phyloP scores from a whole-genome alignment of 2,113 vertebrate genomes.

The Sapayoa aenigma region DNA sequence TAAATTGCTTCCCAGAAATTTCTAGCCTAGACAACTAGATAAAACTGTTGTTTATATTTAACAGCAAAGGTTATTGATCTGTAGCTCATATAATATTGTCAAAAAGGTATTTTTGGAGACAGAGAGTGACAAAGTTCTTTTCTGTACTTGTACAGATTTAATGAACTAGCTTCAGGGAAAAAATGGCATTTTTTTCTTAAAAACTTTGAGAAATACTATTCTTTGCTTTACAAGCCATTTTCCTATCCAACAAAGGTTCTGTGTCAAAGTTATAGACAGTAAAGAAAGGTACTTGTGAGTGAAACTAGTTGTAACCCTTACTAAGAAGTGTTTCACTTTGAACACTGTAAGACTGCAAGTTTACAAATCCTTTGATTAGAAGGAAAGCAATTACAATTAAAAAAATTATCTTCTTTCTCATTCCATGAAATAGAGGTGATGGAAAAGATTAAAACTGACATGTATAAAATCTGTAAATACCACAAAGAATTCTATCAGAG shows the following conservation, averaged over 20 bases:
- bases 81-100: neutral
- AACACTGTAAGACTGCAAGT: neutral
- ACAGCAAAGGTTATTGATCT: neutral
- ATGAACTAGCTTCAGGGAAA: neutral
- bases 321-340: neutral
- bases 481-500: constrained; percentile 1
- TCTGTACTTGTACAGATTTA: neutral
- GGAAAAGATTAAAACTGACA: constrained; percentile 56
- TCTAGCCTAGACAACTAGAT: neutral
- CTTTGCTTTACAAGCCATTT: neutral
- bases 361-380: constrained; percentile 29
- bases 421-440: constrained; percentile 22
- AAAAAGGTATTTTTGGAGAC: neutral
- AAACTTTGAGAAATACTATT: neutral
- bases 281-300: neutral
- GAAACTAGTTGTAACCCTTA: neutral
- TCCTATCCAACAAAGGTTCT: neutral
- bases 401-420: neutral
- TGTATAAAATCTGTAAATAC: constrained; percentile 20
- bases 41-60: neutral
- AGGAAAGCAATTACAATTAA: constrained; percentile 26
- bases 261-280: neutral
- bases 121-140: neutral
- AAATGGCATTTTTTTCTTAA: neutral
- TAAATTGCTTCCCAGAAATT: neutral